Conservation (phyloP, 1,140 invertebrate species). For the Microvelia longipes region DNA sequence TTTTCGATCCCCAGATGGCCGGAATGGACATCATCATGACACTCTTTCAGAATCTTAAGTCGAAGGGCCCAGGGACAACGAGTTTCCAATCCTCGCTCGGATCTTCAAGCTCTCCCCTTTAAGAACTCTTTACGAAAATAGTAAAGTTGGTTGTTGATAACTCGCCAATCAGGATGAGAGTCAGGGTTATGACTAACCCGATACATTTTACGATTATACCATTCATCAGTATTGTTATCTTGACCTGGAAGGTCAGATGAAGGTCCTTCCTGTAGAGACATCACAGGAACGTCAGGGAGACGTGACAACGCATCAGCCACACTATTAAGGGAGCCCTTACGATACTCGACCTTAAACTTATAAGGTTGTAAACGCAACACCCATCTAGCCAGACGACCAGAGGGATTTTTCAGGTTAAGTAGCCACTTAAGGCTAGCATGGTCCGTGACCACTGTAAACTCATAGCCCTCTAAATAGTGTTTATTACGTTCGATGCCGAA, state of each 20-base stretch:
- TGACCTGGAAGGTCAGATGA: too few species aligned
- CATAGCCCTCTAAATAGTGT: constrained; percentile 27
- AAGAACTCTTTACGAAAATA: background rate
- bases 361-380: constrained; percentile 24
- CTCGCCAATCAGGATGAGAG: constrained; percentile 2
- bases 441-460: constrained; percentile 30
- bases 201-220: constrained; percentile 1
- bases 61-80: background rate
- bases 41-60: background rate
- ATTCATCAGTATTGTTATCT: background rate
- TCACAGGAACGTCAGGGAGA: background rate
- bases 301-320: constrained; percentile 27
- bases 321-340: constrained; percentile 25
- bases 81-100: background rate
- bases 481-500: constrained; percentile 26
- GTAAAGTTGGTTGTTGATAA: background rate
- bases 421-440: constrained; percentile 30
- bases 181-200: background rate
- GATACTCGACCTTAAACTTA: constrained; percentile 27
- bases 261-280: background rate
- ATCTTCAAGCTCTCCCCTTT: background rate
- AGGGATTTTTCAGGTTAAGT: constrained; percentile 18
- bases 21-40: background rate
- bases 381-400: constrained; percentile 14
- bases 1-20: constrained; percentile 3